Base-by-base conservation (phyloP, 2,797 vertebrate genomes). In the Sciurus vulgaris region DNA sequence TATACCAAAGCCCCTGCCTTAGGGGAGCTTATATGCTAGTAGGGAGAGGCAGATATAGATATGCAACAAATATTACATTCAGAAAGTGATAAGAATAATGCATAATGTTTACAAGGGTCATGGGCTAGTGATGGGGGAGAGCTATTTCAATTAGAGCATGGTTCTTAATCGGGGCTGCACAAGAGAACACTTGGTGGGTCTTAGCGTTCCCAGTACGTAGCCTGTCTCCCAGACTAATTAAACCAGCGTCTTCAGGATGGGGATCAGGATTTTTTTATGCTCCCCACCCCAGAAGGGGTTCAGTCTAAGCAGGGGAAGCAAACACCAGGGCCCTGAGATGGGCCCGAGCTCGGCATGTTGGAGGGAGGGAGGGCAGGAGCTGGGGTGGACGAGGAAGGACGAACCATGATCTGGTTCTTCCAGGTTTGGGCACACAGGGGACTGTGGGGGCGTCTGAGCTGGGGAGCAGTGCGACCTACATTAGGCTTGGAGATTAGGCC, bases 1-100 rank as follows among this genome's bases (percentile, higher is more conserved):
- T 44, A 84, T n/a, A 86, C 15, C 51, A 61, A 91, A 84, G 82
- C 77, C 56, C n/a, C 41, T 92, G 88, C 76, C 47, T 38, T 89
- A 6, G 47, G 14, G 59, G 77, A 73, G 69, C n/a, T 81, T 38
- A 72, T 72, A 47, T 33, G 78, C 49, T 79, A 44, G 7, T 28
- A 92, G 26, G 28, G 2, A 86, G 24, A 90, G 47, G 54, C 47
- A 93, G 41, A 74, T 91, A 74, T 22, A 86, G 89, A 84, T 38
- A 61, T 11, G 24, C 3, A 67, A 65, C 12, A 59, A 33, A 56
- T 41, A 41, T 9, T 74, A 56, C 6, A 73, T 69, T 72, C 70
- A 74, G n/a, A 79, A 13, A 35, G 73, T 51, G 28, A 30, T 30
- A 26, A 89, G 10, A 77, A 28, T 26, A 47, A 30, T 65, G 28